Conservation (phyloP, 2,797 vertebrate species). For the Emys orbicularis region DNA sequence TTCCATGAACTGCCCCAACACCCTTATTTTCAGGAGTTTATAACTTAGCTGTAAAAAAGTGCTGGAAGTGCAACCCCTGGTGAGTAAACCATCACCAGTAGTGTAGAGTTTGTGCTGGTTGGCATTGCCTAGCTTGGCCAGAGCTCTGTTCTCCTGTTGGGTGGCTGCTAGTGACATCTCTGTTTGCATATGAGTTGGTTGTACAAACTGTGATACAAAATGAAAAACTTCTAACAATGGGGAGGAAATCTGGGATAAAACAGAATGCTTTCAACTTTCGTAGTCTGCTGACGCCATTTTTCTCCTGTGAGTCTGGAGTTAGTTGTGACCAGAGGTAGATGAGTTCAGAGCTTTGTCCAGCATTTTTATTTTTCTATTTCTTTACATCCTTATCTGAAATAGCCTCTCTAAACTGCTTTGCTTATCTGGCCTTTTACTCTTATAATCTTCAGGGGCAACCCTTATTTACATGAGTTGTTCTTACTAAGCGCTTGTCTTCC, state of each 20-base stretch:
- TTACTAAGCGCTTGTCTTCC: background rate
- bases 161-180: conserved; percentile 14
- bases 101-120: background rate
- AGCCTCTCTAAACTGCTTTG: background rate
- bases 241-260: conserved; percentile 29
- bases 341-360: background rate
- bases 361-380: background rate
- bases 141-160: conserved; percentile 8
- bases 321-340: background rate
- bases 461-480: background rate
- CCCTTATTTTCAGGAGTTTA: background rate
- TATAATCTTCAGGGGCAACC: background rate
- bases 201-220: background rate
- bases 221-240: conserved; percentile 10
- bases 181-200: conserved; percentile 16
- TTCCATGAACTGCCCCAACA: background rate
- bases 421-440: background rate
- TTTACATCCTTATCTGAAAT: background rate
- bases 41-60: conserved; percentile 5
- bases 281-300: background rate
- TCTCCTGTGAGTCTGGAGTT: background rate
- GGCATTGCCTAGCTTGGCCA: background rate
- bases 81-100: background rate
- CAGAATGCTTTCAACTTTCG: background rate
- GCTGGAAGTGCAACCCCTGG: background rate